phyloP scores from a whole-genome alignment of 2,888 invertebrate genomes.

The Torymus aiolomorphi region DNA sequence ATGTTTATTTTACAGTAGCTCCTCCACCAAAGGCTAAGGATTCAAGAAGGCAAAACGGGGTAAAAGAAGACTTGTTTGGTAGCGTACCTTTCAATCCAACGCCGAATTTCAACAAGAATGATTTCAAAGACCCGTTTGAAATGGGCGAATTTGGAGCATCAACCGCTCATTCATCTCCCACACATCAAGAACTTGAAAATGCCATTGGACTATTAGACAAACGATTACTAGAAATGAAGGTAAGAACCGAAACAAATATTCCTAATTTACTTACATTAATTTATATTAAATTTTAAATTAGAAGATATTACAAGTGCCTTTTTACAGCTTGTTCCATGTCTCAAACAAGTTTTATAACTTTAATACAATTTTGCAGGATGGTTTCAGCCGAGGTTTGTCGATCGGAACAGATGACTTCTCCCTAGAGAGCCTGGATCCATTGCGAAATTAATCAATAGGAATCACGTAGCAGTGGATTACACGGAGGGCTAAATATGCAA shows the following conservation, averaged over 20 bases:
- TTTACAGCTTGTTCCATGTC: too few relatives aligned
- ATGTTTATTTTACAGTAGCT: slow-evolving; percentile 82
- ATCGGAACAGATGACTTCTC: slow-evolving; percentile 96
- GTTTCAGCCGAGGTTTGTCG: slow-evolving; percentile 90
- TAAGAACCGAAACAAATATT: slow-evolving; percentile 66
- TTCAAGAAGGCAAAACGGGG: slow-evolving; percentile 74
- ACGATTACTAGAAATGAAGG: slow-evolving; percentile 91
- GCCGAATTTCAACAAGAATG: slow-evolving; percentile 71
- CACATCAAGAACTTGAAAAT: slow-evolving; percentile 81
- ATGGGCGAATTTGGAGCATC: slow-evolving; percentile 83
- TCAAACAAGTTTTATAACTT: too few relatives aligned
- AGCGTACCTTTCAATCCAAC: slow-evolving; percentile 84
- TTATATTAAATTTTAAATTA: slow-evolving; percentile 5
- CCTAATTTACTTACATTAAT: background rate
- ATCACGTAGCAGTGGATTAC: slow-evolving; percentile 21
- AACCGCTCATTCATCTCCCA: slow-evolving; percentile 75
- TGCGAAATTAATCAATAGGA: slow-evolving; percentile 80
- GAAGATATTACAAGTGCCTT: background rate
- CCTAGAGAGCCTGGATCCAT: slow-evolving; percentile 93
- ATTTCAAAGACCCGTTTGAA: slow-evolving; percentile 87
- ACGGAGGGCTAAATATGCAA: slow-evolving; percentile 45
- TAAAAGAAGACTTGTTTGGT: slow-evolving; percentile 87
- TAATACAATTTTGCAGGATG: slow-evolving; percentile 81
- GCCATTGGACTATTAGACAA: slow-evolving; percentile 89
- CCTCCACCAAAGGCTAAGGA: slow-evolving; percentile 88